A percentile compares a stretch with the other conserved stretches of the same genome.
These are phyloP conservation scores for Enteromius anoplus DNA, from an alignment of 2,797 vertebrate genomes.

Conservation along the genomic window DNA sequence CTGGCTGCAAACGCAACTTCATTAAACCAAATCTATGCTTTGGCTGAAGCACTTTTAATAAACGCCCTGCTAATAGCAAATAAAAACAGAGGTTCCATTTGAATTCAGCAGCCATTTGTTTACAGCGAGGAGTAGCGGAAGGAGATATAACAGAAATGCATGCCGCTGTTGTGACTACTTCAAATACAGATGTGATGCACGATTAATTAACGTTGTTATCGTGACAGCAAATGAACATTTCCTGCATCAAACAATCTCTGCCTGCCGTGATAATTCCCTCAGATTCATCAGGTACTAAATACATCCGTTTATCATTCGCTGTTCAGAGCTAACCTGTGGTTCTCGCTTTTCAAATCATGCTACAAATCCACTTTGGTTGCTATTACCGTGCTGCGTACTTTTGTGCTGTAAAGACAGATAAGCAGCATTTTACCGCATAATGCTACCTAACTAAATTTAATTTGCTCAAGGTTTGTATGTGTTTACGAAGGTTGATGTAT, in stretches of 20 bases:
- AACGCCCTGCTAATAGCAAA: constrained; percentile 10
- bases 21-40: constrained; percentile 28
- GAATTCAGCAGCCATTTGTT: constrained; percentile 7
- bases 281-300: constrained; percentile 53
- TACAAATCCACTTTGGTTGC: constrained; percentile 28
- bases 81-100: background rate
- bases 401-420: background rate
- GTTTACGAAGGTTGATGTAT: background rate
- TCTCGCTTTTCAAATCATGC: constrained; percentile 43
- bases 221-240: constrained; percentile 37
- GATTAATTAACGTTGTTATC: constrained; percentile 56
- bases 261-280: constrained; percentile 51
- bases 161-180: constrained; percentile 31
- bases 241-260: constrained; percentile 51
- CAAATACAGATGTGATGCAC: constrained; percentile 44
- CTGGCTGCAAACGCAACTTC: background rate
- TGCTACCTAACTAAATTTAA: background rate
- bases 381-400: background rate
- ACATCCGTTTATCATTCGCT: constrained; percentile 44
- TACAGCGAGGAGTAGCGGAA: constrained; percentile 6
- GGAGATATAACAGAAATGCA: constrained; percentile 15
- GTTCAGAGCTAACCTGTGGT: constrained; percentile 42
- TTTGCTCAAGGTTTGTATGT: constrained; percentile 16
- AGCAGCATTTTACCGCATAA: constrained; percentile 7
- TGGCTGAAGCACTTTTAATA: constrained; percentile 9